Evolutionary conservation across 2,888 invertebrate genomes (phyloP).

Genomic region (Acronicta alni): DNA sequence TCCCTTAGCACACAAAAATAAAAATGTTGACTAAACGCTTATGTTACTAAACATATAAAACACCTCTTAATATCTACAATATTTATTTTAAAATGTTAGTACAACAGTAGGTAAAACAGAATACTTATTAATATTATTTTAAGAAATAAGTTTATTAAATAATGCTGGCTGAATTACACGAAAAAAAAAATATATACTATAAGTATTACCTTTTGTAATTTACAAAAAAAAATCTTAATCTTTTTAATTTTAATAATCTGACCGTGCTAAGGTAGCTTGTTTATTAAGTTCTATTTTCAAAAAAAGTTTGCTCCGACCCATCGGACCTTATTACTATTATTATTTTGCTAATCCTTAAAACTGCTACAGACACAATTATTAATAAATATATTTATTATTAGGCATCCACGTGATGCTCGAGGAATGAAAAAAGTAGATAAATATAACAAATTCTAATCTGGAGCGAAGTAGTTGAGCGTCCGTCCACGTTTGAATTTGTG

Average conservation of each 20-base stretch:
- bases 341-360: not conserved
- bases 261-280: not conserved
- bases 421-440: not conserved
- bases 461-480: conserved; percentile 15
- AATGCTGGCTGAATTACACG: conserved; percentile 1
- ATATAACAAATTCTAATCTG: conserved; percentile 29
- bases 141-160: too few species aligned
- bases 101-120: too few species aligned
- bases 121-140: too few species aligned
- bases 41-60: too few species aligned
- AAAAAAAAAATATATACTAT: conserved; percentile 4
- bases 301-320: not conserved
- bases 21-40: too few species aligned
- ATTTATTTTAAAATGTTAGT: too few species aligned
- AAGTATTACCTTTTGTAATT: not conserved
- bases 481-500: conserved; percentile 24
- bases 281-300: conserved; percentile 21
- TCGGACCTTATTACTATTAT: not conserved
- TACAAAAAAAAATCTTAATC: conserved; percentile 8
- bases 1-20: too few species aligned
- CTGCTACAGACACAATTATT: too few species aligned
- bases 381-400: too few species aligned
- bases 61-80: too few species aligned
- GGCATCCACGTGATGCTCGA: too few species aligned
- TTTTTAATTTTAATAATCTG: conserved; percentile 5